Conservation (phyloP, 2,113 vertebrate genomes). For the Mellivora capensis region DNA sequence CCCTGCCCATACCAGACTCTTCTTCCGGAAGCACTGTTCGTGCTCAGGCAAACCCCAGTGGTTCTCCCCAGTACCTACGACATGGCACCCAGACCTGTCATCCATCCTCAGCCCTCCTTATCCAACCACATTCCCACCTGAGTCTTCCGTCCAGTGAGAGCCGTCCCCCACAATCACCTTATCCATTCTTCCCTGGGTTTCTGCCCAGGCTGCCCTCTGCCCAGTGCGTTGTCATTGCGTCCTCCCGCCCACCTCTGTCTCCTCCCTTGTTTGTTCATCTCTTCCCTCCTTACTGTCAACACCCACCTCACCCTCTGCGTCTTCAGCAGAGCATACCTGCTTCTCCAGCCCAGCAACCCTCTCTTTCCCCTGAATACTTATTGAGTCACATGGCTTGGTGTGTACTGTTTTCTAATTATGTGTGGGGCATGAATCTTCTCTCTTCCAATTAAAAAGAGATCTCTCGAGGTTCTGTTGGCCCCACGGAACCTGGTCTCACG, state of each 20-base stretch:
- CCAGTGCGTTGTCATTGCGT: accelerated
- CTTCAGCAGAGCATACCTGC: not conserved
- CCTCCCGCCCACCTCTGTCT: not conserved
- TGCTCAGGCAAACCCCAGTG: not conserved
- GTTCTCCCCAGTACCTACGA: not conserved
- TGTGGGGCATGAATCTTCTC: not conserved
- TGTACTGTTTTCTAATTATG: not conserved
- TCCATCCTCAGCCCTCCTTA: not conserved
- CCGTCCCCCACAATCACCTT: too few species aligned
- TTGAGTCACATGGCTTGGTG: not conserved
- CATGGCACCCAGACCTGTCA: accelerated
- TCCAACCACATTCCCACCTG: accelerated
- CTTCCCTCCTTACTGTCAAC: not conserved
- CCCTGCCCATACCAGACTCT: not conserved
- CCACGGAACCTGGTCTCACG: not conserved
- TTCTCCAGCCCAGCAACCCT: not conserved
- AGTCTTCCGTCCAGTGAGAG: not conserved
- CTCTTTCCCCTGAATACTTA: not conserved
- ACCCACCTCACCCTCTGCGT: not conserved
- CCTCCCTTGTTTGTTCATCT: not conserved
- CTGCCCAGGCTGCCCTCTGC: not conserved
- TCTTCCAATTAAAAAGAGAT: not conserved
- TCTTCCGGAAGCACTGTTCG: not conserved
- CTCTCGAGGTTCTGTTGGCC: not conserved
- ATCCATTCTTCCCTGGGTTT: not conserved